These are phyloP conservation scores for Recurvirostra avosetta DNA, from an alignment of 2,113 vertebrate genomes.

Conservation along the genomic window DNA sequence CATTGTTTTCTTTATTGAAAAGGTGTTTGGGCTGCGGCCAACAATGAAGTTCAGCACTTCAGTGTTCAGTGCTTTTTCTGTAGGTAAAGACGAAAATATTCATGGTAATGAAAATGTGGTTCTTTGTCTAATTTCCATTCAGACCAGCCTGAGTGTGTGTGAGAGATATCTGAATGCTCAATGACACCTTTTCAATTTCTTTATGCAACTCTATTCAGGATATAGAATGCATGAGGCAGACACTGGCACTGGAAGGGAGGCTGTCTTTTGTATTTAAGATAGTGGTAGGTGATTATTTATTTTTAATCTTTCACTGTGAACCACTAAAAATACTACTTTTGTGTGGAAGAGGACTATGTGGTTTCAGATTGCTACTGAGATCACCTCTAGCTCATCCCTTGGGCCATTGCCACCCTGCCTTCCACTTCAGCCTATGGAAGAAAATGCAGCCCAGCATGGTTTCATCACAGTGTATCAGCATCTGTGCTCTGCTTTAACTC, in stretches of 20 bases:
- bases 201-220: background rate
- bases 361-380: background rate
- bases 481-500: background rate
- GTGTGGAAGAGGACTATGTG: background rate
- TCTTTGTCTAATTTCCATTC: background rate
- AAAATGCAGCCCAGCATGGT: background rate
- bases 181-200: background rate
- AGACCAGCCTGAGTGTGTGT: background rate
- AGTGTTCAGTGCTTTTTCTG: background rate
- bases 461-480: accelerated
- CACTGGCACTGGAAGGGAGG: background rate
- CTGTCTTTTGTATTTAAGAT: background rate
- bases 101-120: background rate
- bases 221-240: background rate
- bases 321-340: background rate
- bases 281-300: background rate
- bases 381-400: background rate
- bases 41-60: background rate
- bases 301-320: background rate
- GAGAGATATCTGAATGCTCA: background rate
- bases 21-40: background rate
- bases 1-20: background rate
- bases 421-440: background rate
- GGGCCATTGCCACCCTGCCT: background rate
- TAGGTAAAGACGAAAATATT: background rate